Base-by-base conservation (phyloP, 2,888 invertebrate species). In the Athalia circularis region DNA sequence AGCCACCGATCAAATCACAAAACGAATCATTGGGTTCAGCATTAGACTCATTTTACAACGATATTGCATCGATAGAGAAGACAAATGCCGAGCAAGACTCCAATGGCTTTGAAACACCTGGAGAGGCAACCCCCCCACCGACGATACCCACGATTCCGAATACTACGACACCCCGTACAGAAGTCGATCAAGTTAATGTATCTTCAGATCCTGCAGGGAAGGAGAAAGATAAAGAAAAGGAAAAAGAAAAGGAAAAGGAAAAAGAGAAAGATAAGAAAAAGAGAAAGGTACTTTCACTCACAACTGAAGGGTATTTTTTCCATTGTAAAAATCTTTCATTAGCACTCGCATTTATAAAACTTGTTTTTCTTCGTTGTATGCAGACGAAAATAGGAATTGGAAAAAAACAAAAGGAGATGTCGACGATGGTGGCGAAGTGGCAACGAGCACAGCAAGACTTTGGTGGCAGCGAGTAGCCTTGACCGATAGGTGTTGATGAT, bases 341-440 rank as follows among this genome's bases (percentile, higher is more conserved):
- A 43, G 77, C 57, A 77, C 13, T 74, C 5, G 50, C n/a, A 11
- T 6, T 3, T 29, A 64, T 13, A 29, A 3, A 64, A 43, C 43
- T 43, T 43, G 47, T 65, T 65, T n/a, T 4, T 65, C 47, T 47
- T 9, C 2, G 29, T 29, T 29, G 29, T 29, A 29, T 29, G 2
- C 85, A 93, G 93, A 87, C 92, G 6, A 93, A 93, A 89, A 86
- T 93, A 61, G 93, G 93, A n/a, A 90, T 94, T 61, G 91, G 93
- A 4, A 91, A 94, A 89, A 94, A 94, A 88, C 94, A 94, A 87
- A 94, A 94, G 86, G 94, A 94, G 80, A 93, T 95, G 50, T 93
- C 94, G 2, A 92, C 93, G 64, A 91, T 95, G 86, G 94, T 95
- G 0, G 94, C 94, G 77, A 95, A 95, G 84, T 95, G 95, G 95